Percentiles rank a stretch among this genome's conserved stretches.
Conservation (phyloP, 2,113 vertebrate genomes). For the Podilymbus podiceps region DNA sequence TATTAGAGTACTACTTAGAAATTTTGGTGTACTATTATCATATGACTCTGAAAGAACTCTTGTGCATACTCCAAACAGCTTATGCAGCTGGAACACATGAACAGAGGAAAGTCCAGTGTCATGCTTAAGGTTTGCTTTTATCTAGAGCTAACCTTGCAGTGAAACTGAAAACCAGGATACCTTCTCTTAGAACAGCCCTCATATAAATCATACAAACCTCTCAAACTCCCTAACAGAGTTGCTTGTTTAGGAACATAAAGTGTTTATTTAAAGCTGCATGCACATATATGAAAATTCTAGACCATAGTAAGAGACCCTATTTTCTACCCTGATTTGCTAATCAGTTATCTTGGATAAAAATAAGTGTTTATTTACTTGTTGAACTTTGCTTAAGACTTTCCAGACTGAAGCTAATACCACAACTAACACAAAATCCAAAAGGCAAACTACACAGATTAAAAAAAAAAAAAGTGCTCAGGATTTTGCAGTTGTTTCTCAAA, state of each 20-base stretch:
- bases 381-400: slow-evolving; percentile 1
- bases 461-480: background rate
- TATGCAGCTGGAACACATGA: background rate
- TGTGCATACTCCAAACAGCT: background rate
- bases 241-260: background rate
- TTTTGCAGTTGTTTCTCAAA: background rate
- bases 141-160: background rate
- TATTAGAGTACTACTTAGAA: background rate
- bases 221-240: background rate
- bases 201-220: background rate
- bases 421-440: background rate
- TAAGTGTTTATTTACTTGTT: background rate
- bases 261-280: background rate
- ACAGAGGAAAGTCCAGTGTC: background rate
- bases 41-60: background rate
- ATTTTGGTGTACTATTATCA: background rate
- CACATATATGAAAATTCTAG: background rate
- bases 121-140: background rate
- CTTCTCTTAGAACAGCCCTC: background rate
- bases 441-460: background rate
- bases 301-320: background rate
- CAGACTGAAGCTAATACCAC: background rate
- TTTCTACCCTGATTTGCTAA: background rate
- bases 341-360: background rate
- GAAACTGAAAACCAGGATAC: background rate